Percentiles rank a stretch among this genome's conserved stretches.
These are phyloP conservation scores for Aphelenchoides bicaudatus DNA, from an alignment of 2,888 invertebrate genomes.

Conservation along the genomic window DNA sequence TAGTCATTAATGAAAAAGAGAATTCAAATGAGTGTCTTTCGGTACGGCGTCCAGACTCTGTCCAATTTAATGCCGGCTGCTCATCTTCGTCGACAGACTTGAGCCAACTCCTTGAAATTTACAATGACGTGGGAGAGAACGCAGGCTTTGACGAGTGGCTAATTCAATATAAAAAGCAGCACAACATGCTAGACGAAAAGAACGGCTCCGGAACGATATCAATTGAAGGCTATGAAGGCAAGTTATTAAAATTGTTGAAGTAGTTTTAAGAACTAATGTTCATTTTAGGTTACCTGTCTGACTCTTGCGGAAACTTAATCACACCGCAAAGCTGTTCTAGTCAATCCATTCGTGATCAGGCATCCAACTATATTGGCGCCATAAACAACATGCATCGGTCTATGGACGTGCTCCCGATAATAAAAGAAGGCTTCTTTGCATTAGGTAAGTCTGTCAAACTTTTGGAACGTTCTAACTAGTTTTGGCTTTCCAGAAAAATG, in stretches of 20 bases:
- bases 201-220: neutral
- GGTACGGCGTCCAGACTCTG: neutral
- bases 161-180: slow-evolving; percentile 34
- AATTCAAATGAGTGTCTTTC: slow-evolving; percentile 16
- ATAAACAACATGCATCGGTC: slow-evolving; percentile 31
- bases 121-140: slow-evolving; percentile 31
- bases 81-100: slow-evolving; percentile 38
- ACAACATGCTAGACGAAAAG: slow-evolving; percentile 3
- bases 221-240: neutral
- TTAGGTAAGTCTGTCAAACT: slow-evolving; percentile 20
- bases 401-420: slow-evolving; percentile 30
- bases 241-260: no score
- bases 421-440: slow-evolving; percentile 29
- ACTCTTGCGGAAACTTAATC: slow-evolving; percentile 6
- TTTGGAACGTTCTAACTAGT: neutral
- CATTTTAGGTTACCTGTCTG: neutral
- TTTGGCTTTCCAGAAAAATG: slow-evolving; percentile 31
- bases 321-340: neutral
- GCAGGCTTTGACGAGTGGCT: slow-evolving; percentile 34
- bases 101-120: slow-evolving; percentile 34
- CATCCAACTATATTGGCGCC: slow-evolving; percentile 5
- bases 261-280: slow-evolving; percentile 24
- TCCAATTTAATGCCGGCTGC: slow-evolving; percentile 39
- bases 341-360: neutral
- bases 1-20: slow-evolving; percentile 14